Conservation (phyloP, 2,888 invertebrate genomes). For the Leptinotarsa juncta region DNA sequence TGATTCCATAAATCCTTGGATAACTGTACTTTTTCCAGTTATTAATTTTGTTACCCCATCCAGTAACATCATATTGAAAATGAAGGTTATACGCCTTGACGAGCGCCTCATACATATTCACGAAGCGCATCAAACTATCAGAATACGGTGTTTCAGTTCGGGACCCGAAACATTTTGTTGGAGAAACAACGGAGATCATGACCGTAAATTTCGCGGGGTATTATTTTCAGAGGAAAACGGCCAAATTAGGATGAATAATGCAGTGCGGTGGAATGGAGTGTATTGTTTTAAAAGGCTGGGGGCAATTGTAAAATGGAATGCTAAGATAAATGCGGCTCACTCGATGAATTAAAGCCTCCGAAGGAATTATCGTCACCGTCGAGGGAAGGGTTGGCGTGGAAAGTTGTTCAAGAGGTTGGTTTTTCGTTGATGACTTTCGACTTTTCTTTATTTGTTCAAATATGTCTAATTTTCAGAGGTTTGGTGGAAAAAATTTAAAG, state of each 20-base stretch:
- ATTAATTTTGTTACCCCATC: neutral
- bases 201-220: neutral
- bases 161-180: neutral
- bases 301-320: conserved; percentile 11
- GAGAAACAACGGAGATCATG: neutral
- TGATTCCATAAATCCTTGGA: no score
- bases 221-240: conserved; percentile 6
- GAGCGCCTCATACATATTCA: neutral
- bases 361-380: neutral
- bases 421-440: neutral
- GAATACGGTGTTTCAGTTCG: neutral
- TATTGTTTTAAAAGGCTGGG: conserved; percentile 22
- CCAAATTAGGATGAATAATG: conserved; percentile 22
- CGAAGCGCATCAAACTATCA: conserved; percentile 2
- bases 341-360: neutral
- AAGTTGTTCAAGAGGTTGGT: neutral
- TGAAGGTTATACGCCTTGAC: neutral
- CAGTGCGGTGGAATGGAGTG: conserved; percentile 11
- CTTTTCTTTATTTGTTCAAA: neutral
- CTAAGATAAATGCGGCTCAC: conserved; percentile 9
- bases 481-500: no score
- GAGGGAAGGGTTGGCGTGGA: neutral
- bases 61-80: neutral
- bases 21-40: neutral
- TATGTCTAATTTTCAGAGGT: neutral